A percentile compares a stretch with the other conserved stretches of the same genome.
Conservation (phyloP, 2,797 vertebrate species). For the Oceanodroma leucorhoa region DNA sequence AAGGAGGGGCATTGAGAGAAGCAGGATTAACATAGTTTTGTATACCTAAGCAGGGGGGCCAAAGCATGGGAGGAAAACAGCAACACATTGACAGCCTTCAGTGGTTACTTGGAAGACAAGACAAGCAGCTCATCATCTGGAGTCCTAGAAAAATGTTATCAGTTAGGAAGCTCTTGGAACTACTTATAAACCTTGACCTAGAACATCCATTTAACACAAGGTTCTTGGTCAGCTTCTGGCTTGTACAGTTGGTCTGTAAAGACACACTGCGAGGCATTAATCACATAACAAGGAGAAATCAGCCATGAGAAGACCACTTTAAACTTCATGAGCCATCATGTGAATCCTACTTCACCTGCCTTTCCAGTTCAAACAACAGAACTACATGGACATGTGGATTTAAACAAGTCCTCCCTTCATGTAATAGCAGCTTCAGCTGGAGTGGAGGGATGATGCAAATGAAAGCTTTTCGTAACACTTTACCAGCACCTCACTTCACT, state of each 20-base stretch:
- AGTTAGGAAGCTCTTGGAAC: neutral
- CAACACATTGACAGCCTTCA: neutral
- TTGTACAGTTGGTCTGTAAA: neutral
- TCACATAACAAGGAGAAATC: neutral
- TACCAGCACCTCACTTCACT: neutral
- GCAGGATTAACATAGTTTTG: constrained; percentile 65
- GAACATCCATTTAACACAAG: neutral
- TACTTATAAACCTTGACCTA: neutral
- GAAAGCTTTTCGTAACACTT: constrained; percentile 41
- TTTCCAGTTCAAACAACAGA: constrained; percentile 51
- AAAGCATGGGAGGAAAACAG: constrained; percentile 30
- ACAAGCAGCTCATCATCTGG: constrained; percentile 3
- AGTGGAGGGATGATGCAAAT: constrained; percentile 44
- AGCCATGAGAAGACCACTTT: neutral
- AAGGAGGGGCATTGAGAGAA: constrained; percentile 1
- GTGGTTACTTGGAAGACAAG: constrained; percentile 18
- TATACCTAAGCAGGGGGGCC: neutral
- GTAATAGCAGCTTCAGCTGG: constrained; percentile 4
- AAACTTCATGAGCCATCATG: constrained; percentile 14
- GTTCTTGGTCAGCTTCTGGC: neutral
- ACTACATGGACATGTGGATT: neutral
- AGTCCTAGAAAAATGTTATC: neutral
- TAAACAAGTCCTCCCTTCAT: constrained; percentile 15
- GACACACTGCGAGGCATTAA: neutral
- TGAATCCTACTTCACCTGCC: constrained; percentile 54